These are phyloP conservation scores for Varanus komodoensis DNA, from an alignment of 2,113 vertebrate species.

Conservation along the genomic window DNA sequence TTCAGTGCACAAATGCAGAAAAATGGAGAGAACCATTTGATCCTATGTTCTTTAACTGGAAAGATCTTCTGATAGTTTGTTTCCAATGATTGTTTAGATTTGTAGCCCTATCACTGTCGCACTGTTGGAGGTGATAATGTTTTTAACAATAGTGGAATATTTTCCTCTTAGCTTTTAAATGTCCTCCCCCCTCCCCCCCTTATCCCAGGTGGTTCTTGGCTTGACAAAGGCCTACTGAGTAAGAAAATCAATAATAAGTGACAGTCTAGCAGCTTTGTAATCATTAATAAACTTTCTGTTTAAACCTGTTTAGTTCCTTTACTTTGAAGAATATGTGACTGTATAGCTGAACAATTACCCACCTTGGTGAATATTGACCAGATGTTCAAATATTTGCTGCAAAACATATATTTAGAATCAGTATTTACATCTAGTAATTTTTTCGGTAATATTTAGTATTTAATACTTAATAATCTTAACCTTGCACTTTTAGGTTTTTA, in stretches of 20 bases:
- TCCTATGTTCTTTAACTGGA: not conserved
- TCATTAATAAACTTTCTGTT: not conserved
- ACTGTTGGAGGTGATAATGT: not conserved
- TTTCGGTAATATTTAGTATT: not conserved
- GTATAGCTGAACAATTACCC: not conserved
- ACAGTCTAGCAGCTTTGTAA: conserved; percentile 4
- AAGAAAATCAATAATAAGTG: conserved; percentile 9
- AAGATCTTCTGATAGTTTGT: not conserved
- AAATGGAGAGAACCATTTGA: not conserved
- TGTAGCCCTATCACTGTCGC: not conserved
- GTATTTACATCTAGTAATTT: not conserved
- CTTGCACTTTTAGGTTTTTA: not conserved
- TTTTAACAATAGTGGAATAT: not conserved
- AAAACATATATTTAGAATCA: not conserved
- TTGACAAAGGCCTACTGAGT: not conserved
- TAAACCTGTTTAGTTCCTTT: not conserved
- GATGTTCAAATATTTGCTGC: not conserved
- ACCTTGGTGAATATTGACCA: not conserved
- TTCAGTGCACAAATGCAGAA: not conserved
- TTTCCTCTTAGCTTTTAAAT: not conserved
- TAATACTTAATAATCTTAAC: not conserved
- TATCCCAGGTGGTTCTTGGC: not conserved
- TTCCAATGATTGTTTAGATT: not conserved
- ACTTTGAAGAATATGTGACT: not conserved
- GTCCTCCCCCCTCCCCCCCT: too few species aligned